Evolutionary conservation across 2,797 vertebrate genomes (phyloP), one percentile per base, ranked within the genome.

Genomic region (Austrolebias charrua): DNA sequence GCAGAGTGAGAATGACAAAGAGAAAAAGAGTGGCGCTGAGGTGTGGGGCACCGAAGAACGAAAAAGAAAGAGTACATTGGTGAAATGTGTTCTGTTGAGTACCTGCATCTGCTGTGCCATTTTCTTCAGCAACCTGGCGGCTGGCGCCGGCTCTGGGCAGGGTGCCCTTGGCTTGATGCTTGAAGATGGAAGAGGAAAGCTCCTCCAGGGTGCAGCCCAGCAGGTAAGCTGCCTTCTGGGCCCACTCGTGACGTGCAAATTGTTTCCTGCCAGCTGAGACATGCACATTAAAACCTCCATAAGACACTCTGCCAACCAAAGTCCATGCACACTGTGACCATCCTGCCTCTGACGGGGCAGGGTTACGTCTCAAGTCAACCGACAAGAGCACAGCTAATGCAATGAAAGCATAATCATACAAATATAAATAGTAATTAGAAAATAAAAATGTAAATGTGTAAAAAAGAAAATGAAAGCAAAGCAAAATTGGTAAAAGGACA

Each of bases 161-260:
- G 65, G 92, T 90, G 76, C 95, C 91, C 89, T 98, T 98, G 83
- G 92, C 90, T 81, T 96, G 97, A 76, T 96, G 96, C 87, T 98
- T 99, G 92, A 99, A 99, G 90, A 98, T 95, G 87, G 95, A 92
- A 2, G 97, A 97, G 80, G 97, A 98, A 65, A 99, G 94, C 82
- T 98, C 98, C 87, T 99, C 98, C 88, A 99, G 92, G 82, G 92
- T 94, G 88, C 96, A 98, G 85, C 98, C 98, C 92, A 99, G 92
- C 86, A 99, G 92, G 90, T 99, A 99, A 0, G 98, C 96, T 0
- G 97, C 96, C 84, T 99, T 99, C 92, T 99, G 98, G 66, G 96
- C 97, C 97, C 96, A 99, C 84, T 99, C 98, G 0, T 99, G 97
- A 71, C 95, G 95, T 31, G 96, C 96, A 94, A 99, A 99, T 92